Evolutionary conservation across 2,113 vertebrate species (phyloP), one percentile per base, ranked within the genome.

Genomic region (Beaufortia kweichowensis): DNA sequence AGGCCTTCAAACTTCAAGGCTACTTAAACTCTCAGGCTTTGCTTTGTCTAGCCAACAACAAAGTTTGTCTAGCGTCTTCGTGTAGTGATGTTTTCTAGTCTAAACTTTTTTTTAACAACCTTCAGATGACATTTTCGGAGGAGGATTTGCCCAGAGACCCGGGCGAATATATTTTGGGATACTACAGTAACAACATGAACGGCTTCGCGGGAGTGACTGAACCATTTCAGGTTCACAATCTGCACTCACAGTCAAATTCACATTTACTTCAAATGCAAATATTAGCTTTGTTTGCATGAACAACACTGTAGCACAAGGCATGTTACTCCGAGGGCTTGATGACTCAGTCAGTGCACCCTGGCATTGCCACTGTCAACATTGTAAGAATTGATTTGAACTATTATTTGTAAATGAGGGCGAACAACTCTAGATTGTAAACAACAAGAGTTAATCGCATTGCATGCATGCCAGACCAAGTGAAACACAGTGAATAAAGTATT

Each of bases 111-210:
- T 78, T 68, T 33, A 75, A 59, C 62, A 39, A 29, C 75, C 35
- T 77, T n/a, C 84, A 99, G 97, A 94, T 97, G 82, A 88, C 88
- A 2, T 98, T 99, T 86, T 83, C 93, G 3, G 97, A 98, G 79
- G 97, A 99, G 72, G 93, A 94, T 0, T 81, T 99, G 75, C 97
- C 97, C 1, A 94, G 93, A 85, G 95, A 95, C n/a, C 93, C 93
- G 0, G 94, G 96, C 24, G 94, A 98, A 80, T 99, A 95, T 85
- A 94, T 98, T 75, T 90, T 99, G 1, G 95, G 94, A 24, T 99
- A 95, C 88, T 98, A 96, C 81, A 96, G 97, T 85, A 93, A 96
- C 84, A 93, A 88, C 50, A 93, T 90, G 85, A 95, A 92, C 88
- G 95, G 90, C 79, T 93, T 99, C 0, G 94, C 94, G n/a, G 96